Evolutionary conservation across 2,888 invertebrate species (phyloP), one percentile per base, ranked within the genome.

Genomic region (Apodemia mormo): DNA sequence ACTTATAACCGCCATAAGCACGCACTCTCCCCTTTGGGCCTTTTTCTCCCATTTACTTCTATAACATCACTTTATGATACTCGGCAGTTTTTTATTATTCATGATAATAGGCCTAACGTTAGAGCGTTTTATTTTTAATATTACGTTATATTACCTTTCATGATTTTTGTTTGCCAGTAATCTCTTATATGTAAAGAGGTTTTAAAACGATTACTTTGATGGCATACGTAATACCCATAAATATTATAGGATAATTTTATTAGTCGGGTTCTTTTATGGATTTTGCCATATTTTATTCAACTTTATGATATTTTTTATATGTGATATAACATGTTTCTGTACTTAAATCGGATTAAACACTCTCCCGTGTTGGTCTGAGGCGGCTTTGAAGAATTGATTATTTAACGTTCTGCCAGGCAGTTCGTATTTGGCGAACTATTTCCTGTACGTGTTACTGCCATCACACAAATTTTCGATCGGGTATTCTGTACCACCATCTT

Each of bases 31-130:
- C 87, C 80, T 84, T 54, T 45, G 85, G 84, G 88, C 85, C 85
- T 76, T 90, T 89, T 91, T 84, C 83, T 87, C 84, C 84, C 86
- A 85, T 86, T 91, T 90, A 87, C 88, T 87, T 87, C 87, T 87
- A 85, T 85, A 88, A 85, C 86, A 88, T 89, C 89, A 84, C 88
- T 90, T 90, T 90, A 88, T 89, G 89, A 89, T 90, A 85, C 86
- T 84, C 83, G 80, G 82, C 85, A 83, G 87, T 85, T 87, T 88
- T 90, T 86, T 91, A 91, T 90, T 91, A 90, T 90, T 90, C 87
- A 90, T 88, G 86, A 83, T 90, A 89, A 90, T 91, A 87, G 85
- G 79, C 81, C 81, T 76, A 85, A 87, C 89, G 90, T 90, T 89
- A 90, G 86, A 85, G 81, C 85, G 81, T 83, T 86, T 81, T 82